phyloP scores from a whole-genome alignment of 2,888 invertebrate genomes.

The Melanotus villosus region DNA sequence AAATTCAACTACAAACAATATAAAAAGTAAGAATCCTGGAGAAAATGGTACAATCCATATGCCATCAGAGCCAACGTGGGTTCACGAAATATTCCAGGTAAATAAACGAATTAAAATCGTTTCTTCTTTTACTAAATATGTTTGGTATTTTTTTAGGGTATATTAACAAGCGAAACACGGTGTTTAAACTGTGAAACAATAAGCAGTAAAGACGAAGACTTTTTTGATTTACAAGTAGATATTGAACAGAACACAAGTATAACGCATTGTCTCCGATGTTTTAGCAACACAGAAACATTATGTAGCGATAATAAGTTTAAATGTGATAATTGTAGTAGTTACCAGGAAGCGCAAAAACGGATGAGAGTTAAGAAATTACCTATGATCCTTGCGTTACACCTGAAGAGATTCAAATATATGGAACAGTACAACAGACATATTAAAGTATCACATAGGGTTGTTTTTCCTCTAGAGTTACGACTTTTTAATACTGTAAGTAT shows the following conservation, averaged over 20 bases:
- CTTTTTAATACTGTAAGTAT: constrained; percentile 94
- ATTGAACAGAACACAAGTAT: constrained; percentile 99
- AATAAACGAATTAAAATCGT: neutral
- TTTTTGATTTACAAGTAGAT: constrained; percentile 98
- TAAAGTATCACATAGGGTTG: constrained; percentile 98
- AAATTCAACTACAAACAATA: constrained; percentile 72
- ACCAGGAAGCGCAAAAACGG: constrained; percentile 98
- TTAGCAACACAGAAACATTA: constrained; percentile 98
- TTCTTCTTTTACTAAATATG: neutral
- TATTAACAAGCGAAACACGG: constrained; percentile 98
- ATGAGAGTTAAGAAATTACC: constrained; percentile 99
- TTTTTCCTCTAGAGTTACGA: constrained; percentile 97
- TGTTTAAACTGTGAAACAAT: constrained; percentile 99
- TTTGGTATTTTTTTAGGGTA: constrained; percentile 75
- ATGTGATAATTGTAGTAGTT: constrained; percentile 99
- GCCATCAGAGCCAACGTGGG: constrained; percentile 94
- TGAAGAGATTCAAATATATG: constrained; percentile 98
- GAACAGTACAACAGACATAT: constrained; percentile 99
- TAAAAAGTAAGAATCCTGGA: constrained; percentile 72
- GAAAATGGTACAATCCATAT: constrained; percentile 70
- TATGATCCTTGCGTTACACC: constrained; percentile 96
- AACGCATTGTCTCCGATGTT: constrained; percentile 97
- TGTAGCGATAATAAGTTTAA: constrained; percentile 99
- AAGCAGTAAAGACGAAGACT: constrained; percentile 99
- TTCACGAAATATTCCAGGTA: constrained; percentile 98